phyloP scores from a whole-genome alignment of 2,113 vertebrate genomes.

The Salvelinus namaycush region DNA sequence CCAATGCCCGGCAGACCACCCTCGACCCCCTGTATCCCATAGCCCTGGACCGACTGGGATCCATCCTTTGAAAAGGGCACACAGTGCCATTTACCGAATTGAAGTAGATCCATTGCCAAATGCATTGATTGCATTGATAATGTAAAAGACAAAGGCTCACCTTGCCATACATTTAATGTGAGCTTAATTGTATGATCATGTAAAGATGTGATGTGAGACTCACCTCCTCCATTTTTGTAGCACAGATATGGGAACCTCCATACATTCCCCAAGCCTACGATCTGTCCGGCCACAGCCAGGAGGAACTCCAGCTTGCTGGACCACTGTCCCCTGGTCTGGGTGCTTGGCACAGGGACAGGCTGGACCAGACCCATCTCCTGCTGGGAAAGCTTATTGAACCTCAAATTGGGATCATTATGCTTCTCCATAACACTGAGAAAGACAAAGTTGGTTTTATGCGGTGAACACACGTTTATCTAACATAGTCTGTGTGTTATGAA shows the following conservation, averaged over 20 bases:
- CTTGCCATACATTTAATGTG: not conserved
- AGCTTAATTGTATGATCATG: not conserved
- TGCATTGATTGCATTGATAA: not conserved
- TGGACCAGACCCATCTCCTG: constrained; percentile 9
- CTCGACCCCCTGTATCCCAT: too few species aligned
- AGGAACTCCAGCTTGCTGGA: constrained; percentile 77
- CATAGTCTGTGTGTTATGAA: too few species aligned
- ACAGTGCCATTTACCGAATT: too few species aligned
- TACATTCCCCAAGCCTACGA: constrained; percentile 78
- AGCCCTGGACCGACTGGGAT: too few species aligned
- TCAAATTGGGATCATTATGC: not conserved
- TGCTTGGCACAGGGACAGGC: constrained; percentile 9
- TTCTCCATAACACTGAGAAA: constrained; percentile 63
- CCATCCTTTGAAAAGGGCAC: too few species aligned
- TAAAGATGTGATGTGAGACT: constrained; percentile 16
- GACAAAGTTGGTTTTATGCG: not conserved
- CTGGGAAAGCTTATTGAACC: constrained; percentile 42
- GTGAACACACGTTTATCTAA: not conserved
- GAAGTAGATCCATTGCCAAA: too few species aligned
- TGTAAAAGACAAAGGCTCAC: too few species aligned
- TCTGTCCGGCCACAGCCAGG: constrained; percentile 78
- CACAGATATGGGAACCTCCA: constrained; percentile 55
- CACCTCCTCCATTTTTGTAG: constrained; percentile 81
- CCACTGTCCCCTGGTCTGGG: constrained; percentile 69
- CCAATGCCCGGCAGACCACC: too few species aligned